Evolutionary conservation across 2,888 invertebrate genomes (phyloP), one percentile per base, ranked within the genome.

Genomic region (Agrenia bidenticulata): DNA sequence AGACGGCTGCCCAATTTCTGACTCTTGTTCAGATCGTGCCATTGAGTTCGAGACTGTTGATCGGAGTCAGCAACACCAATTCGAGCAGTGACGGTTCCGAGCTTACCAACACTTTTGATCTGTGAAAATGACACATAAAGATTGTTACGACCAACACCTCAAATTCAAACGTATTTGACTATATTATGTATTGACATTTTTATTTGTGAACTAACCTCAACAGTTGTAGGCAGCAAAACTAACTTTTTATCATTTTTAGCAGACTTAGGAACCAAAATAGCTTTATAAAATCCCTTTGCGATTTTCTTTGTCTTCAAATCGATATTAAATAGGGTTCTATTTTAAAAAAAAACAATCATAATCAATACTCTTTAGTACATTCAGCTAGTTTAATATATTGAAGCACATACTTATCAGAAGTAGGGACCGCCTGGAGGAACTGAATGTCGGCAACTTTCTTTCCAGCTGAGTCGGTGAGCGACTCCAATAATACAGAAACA

Each of bases 31-130:
- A 75, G 57, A 61, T 75, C 75, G n/a, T 63, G 68, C 73, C 73
- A 75, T 21, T 69, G 64, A 2, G 67, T 67, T 57, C 64, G 60
- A 9, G 61, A 42, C 57, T 73, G 71, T 24, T 94, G 92, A 80
- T 97, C 96, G 4, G 91, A 87, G 79, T 97, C 96, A 1, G 89
- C 90, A 21, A 95, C 85, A 2, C 94, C 93, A 55, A 97, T 84
- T 80, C 96, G 94, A 55, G 92, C 84, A 62, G 85, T 86, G 75
- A 89, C 87, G 0, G 95, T 85, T 69, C 85, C 85, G 0, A 92
- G 87, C 73, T 89, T 87, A 0, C 91, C 89, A 62, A 92, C 81
- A 19, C 92, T 88, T 65, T 90, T 89, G 0, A 85, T 81, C 21
- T 81, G 81, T 5, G 84, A n/a, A n/a, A n/a, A n/a, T n/a, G n/a